phyloP scores from a whole-genome alignment of 2,797 vertebrate genomes.

The Acrocephalus scirpaceus region DNA sequence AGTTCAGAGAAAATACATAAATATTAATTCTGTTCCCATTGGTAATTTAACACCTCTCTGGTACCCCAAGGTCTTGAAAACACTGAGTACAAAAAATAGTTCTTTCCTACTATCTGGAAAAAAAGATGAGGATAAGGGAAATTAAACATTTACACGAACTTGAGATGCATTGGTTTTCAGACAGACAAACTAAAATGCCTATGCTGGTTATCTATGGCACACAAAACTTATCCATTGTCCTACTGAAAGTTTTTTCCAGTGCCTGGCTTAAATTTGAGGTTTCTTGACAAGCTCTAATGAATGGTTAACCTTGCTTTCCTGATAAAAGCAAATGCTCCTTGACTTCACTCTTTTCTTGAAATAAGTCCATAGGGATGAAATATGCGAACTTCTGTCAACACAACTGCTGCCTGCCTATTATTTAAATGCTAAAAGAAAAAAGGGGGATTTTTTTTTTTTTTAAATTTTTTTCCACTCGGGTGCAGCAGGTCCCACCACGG shows the following conservation, averaged over 20 bases:
- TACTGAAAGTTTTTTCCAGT: background rate
- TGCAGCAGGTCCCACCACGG: fast-evolving
- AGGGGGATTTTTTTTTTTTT: background rate
- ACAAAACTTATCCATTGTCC: background rate
- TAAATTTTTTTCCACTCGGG: fast-evolving
- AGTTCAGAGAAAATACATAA: constrained; percentile 15
- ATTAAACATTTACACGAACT: background rate
- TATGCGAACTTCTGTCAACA: background rate
- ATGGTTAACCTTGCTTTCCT: background rate
- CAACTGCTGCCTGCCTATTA: background rate
- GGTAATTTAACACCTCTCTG: constrained; percentile 2
- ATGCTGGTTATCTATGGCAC: fast-evolving
- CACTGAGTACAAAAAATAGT: background rate
- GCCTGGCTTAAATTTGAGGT: background rate
- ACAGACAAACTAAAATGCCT: background rate
- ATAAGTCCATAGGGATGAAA: background rate
- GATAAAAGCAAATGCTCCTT: background rate
- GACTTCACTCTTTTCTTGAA: background rate
- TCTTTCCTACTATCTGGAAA: background rate
- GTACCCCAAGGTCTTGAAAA: background rate
- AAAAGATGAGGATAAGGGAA: background rate
- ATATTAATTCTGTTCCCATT: background rate
- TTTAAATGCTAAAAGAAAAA: background rate
- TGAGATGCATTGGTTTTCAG: background rate
- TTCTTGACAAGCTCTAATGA: background rate